A percentile compares a stretch with the other conserved stretches of the same genome.
Conservation (phyloP, 2,113 vertebrate species). For the Ancistrus triradiatus region DNA sequence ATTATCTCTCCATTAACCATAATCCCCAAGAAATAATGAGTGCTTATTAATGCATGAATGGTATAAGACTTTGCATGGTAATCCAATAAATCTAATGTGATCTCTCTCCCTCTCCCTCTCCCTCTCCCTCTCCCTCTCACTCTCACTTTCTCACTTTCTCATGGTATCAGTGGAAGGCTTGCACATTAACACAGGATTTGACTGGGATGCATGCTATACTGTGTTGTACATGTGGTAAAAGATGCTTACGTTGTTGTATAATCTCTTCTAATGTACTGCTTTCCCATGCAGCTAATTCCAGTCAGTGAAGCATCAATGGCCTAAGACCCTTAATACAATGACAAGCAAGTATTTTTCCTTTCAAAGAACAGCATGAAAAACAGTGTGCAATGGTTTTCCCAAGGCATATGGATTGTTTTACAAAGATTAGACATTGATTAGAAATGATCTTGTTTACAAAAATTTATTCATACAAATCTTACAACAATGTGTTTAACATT, state of each 20-base stretch:
- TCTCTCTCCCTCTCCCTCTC: neutral
- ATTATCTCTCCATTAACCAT: neutral
- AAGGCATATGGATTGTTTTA: conserved; percentile 50
- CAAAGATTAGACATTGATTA: conserved; percentile 89
- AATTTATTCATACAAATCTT: conserved; percentile 99
- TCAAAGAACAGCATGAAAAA: neutral
- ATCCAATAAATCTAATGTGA: neutral
- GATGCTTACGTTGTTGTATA: neutral
- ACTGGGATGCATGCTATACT: conserved; percentile 1
- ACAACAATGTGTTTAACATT: conserved; percentile 93
- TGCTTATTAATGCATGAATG: neutral
- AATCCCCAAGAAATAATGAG: neutral
- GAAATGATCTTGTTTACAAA: conserved; percentile 94
- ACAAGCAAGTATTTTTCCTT: neutral
- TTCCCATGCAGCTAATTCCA: neutral
- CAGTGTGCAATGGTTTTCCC: too few species aligned
- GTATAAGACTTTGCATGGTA: neutral
- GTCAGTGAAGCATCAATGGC: neutral
- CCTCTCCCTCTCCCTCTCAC: neutral
- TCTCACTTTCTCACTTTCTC: too few species aligned
- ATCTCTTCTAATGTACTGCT: neutral
- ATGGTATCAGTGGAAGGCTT: neutral
- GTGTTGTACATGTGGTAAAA: neutral
- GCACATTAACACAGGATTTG: neutral
- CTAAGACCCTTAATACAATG: neutral